Conservation (phyloP, 2,888 invertebrate genomes). For the Chironomus riparius region DNA sequence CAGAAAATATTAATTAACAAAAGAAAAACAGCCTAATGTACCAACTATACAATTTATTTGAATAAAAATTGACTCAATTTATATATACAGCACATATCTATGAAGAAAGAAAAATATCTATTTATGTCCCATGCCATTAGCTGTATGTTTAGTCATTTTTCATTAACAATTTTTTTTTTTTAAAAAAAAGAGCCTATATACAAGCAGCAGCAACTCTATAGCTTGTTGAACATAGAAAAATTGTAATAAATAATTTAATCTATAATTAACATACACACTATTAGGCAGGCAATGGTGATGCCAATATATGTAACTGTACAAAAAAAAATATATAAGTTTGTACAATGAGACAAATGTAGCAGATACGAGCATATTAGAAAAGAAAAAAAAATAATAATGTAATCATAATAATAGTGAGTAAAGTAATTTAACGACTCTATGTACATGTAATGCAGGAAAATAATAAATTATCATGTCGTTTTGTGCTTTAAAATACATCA, state of each 20-base stretch:
- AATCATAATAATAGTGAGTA: background rate
- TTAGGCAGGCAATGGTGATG: background rate
- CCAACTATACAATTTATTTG: background rate
- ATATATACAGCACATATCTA: background rate
- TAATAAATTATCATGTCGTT: background rate
- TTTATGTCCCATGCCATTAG: constrained; percentile 21
- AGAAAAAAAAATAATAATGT: background rate
- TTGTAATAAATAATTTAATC: constrained; percentile 13
- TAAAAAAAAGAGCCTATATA: background rate
- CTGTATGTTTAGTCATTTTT: constrained; percentile 16
- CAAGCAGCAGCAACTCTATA: background rate
- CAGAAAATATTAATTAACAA: background rate
- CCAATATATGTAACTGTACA: background rate
- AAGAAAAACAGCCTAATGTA: background rate
- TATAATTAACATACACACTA: constrained; percentile 16
- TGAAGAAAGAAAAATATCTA: background rate
- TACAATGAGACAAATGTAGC: background rate
- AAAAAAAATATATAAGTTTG: background rate
- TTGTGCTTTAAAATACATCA: too few species aligned
- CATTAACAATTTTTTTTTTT: constrained; percentile 21
- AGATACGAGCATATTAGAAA: background rate
- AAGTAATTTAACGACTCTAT: background rate
- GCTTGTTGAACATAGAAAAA: background rate
- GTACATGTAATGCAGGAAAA: background rate
- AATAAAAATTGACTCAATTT: background rate